Evolutionary conservation across 2,113 vertebrate species (phyloP), one percentile per base, ranked within the genome.

Genomic region (Zingel zingel): DNA sequence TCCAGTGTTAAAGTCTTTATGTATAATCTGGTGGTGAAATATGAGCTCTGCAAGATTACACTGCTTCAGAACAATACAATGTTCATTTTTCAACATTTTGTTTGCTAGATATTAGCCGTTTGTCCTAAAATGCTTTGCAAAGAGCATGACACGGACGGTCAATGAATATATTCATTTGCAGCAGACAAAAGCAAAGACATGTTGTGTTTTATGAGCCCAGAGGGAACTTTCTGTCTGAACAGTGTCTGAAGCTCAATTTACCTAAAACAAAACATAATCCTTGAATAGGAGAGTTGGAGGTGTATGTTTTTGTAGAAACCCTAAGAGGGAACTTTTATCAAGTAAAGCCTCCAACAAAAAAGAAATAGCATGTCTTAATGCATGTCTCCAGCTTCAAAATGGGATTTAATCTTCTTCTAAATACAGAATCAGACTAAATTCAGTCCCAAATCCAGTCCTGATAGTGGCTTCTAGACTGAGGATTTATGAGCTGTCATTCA

Each of bases 1-100:
- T 64, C 19, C 45, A 85, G 81, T 5, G 36, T 75, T 85, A 69
- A 85, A 89, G 88, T 79, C 78, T 90, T 84, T 71, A 67, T 65
- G 43, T 68, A 66, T 84, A 82, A 91, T 86, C 86, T 13, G 1
- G 15, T 63, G 62, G 57, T 8, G 61, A 84, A 90, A 58, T 84
- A 83, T 88, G 59, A 86, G 76, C 82, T 79, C 47, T 83, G 15
- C 5, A 36, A 77, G 84, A 83, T 83, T 78, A 85, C 30, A 73
- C 23, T 2, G 50, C 58, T 36, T 36, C 19, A 57, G 21, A 80
- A 59, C 56, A 81, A 76, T 50, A 77, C 65, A 67, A 73, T 58
- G 16, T 59, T 82, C 0, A 61, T 69, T 84, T 27, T 66, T 25
- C 1, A 15, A 16, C 25, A 27, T 51, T 45, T 45, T 39, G 30